Evolutionary conservation across 2,797 vertebrate species (phyloP), one percentile per base, ranked within the genome.

Genomic region (Urocyon cinereoargenteus): DNA sequence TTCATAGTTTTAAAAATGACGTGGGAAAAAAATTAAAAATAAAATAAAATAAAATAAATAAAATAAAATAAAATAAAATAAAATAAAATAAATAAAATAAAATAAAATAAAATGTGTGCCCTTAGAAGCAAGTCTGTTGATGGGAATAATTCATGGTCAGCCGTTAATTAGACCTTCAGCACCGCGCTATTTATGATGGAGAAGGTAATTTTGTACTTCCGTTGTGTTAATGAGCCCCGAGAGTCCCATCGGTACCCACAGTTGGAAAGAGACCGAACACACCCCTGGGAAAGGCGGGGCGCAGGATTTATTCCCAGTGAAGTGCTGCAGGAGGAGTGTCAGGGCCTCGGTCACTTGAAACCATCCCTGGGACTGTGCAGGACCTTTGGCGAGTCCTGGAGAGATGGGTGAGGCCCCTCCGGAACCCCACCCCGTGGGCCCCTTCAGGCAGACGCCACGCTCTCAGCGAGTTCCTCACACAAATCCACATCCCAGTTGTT

Each of bases 361-460:
- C 40, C 53, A 26, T 11, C 31, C 28, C 45, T 6, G 3, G 5
- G 28, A 2, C 57, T 49, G 26, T 24, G 9, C 15, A 26, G 61
- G 51, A 26, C 6, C 21, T n/a, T 0, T 0, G 18, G 53, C 5
- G 3, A 0, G 22, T 62, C 36, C 26, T 36, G 14, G 1, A 0
- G 24, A 18, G 18, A 16, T 0, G 12, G 24, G 6, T 1, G 6
- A 31, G 22, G 14, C 26, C 70, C 36, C 53, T 16, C 4, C 26
- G 59, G 22, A 13, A 40, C 15, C 0, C 49, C 15, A 19, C 21
- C 49, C 61, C 15, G 3, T 0, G 8, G 24, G 14, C n/a, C 5
- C 9, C 53, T 24, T 14, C 22, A 5, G 0, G 7, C 22, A 9
- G 6, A 0, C 9, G 0, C 55, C 26, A 0, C 1, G 12, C 57